Evolutionary conservation across 2,888 invertebrate genomes (phyloP), one percentile per base, ranked within the genome.

Genomic region (Pomacea canaliculata): DNA sequence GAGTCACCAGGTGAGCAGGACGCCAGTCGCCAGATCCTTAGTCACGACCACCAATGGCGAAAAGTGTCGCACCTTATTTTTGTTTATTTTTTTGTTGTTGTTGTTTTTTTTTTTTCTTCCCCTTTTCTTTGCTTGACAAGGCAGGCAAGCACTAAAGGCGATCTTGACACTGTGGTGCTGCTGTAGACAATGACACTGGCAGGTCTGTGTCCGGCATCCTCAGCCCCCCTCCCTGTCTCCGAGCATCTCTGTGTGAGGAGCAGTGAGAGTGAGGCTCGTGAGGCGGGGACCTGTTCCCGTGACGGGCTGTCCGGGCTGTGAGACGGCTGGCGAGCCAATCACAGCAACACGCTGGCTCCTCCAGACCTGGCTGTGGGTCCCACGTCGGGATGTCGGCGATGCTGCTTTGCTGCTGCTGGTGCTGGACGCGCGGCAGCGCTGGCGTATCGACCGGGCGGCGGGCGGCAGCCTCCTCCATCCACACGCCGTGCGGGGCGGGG

Each of bases 281-380:
- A 19, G 68, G 23, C 27, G 68, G 68, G 23, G 13, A 19, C 23
- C 48, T 37, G 68, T 19, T n/a, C 13, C 13, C 19, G 18, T 19
- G 9, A 46, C 68, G 12, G 18, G 27, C 27, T 46, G 23, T 65
- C 16, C 46, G 27, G 76, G 48, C 18, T 59, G 59, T 46, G 76
- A 37, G 66, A 56, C 10, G 19, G 23, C n/a, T n/a, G 4, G 48
- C 46, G 69, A 48, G 67, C 49, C 19, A 69, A 67, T 67, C 67
- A 70, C 65, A 66, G 65, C 46, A 63, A 66, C 66, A 70, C n/a
- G 65, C 70, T 56, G 70, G 62, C 51, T 65, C 16, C 62, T 23
- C 23, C 23, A 63, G 51, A 66, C 70, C 70, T 66, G 65, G 51
- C 51, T 56, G 51, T 56, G 51, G 51, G 51, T 56, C 51, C 51